A percentile compares a stretch with the other conserved stretches of the same genome.
Conservation (phyloP, 2,113 vertebrate species). For the Bos taurus region DNA sequence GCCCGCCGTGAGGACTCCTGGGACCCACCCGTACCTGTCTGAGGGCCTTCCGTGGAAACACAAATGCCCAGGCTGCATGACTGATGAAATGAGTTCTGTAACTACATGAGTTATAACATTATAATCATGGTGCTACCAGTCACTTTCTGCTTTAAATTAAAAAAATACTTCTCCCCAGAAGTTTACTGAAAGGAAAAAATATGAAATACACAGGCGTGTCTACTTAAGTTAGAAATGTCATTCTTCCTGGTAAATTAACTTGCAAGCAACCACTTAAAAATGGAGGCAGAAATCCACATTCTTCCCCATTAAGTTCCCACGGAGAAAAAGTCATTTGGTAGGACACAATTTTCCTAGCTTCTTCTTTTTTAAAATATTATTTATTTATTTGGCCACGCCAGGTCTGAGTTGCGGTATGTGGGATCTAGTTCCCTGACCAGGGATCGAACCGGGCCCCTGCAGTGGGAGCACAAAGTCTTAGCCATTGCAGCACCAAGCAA, state of each 20-base stretch:
- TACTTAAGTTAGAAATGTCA: background rate
- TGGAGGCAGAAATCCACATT: background rate
- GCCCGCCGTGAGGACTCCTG: rapidly evolving
- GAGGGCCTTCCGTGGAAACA: background rate
- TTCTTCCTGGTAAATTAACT: background rate
- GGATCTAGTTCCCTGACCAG: background rate
- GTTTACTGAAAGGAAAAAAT: background rate
- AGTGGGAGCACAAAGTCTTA: background rate
- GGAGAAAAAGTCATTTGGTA: background rate
- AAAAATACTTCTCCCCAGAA: background rate
- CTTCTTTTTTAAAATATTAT: background rate
- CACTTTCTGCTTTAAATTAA: background rate
- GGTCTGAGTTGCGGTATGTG: background rate
- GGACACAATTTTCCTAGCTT: background rate
- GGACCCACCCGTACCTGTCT: background rate
- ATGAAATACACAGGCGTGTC: background rate
- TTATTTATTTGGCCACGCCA: background rate
- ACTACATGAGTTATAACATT: background rate
- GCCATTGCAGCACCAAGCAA: background rate
- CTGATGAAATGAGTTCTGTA: background rate
- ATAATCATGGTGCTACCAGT: background rate
- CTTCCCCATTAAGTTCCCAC: background rate
- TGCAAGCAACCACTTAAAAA: background rate
- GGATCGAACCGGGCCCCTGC: background rate
- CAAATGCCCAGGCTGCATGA: background rate